phyloP scores from a whole-genome alignment of 2,797 vertebrate genomes.

The Bufotes viridis region DNA sequence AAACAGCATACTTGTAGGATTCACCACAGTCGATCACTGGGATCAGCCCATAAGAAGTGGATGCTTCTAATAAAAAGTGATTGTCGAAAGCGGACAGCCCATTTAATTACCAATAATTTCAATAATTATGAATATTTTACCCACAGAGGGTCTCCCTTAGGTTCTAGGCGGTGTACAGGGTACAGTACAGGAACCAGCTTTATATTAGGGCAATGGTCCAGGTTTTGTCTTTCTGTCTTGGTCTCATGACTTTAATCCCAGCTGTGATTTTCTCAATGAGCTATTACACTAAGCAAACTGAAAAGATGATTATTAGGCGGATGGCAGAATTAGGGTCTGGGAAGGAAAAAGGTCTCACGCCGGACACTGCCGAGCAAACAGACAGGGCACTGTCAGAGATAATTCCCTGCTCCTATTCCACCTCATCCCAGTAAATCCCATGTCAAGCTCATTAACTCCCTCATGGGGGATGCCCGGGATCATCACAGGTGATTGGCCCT shows the following conservation, averaged over 20 bases:
- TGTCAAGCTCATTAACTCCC: slow-evolving; percentile 64
- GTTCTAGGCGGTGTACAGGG: not conserved
- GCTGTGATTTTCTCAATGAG: slow-evolving; percentile 12
- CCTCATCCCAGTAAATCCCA: slow-evolving; percentile 53
- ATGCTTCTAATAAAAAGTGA: too few species aligned
- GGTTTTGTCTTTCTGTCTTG: not conserved
- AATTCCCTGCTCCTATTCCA: slow-evolving; percentile 22
- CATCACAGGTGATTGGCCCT: not conserved
- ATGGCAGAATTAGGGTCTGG: not conserved
- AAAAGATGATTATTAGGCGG: not conserved
- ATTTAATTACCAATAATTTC: too few species aligned
- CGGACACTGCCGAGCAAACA: slow-evolving; percentile 27
- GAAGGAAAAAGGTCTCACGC: not conserved
- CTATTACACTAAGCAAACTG: slow-evolving; percentile 23
- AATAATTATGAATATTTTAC: too few species aligned
- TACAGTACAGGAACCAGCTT: not conserved
- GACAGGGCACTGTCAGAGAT: slow-evolving; percentile 4
- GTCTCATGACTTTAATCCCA: slow-evolving; percentile 2
- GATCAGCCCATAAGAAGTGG: too few species aligned
- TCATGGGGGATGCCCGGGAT: not conserved
- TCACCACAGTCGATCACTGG: too few species aligned
- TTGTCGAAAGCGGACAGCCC: too few species aligned
- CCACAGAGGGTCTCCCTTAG: too few species aligned
- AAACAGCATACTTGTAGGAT: too few species aligned
- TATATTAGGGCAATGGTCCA: not conserved